phyloP scores from a whole-genome alignment of 2,888 invertebrate species.

The Drosophila mimica region DNA sequence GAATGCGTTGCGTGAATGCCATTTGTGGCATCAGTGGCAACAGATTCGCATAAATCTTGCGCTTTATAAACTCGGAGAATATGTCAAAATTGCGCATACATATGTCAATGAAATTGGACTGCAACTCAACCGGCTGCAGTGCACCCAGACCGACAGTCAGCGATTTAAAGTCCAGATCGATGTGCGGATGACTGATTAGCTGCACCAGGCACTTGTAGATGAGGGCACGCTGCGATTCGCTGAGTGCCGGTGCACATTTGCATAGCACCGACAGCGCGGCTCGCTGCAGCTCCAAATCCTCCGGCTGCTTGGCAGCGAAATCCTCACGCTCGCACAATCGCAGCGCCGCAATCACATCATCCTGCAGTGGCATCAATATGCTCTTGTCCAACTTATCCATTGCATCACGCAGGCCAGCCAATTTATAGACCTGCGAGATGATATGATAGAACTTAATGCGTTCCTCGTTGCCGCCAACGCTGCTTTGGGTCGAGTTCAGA shows the following conservation, averaged over 20 bases:
- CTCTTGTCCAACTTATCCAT: constrained; percentile 85
- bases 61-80: constrained; percentile 75
- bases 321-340: constrained; percentile 59
- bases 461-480: constrained; percentile 58
- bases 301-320: constrained; percentile 58
- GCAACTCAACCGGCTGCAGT: constrained; percentile 80
- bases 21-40: constrained; percentile 77
- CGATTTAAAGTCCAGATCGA: constrained; percentile 75
- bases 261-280: constrained; percentile 72
- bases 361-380: constrained; percentile 77
- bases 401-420: constrained; percentile 58
- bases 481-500: background rate
- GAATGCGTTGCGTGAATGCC: constrained; percentile 78
- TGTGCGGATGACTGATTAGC: constrained; percentile 69
- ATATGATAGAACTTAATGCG: constrained; percentile 76
- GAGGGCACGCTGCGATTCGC: constrained; percentile 77
- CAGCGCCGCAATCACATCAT: constrained; percentile 70
- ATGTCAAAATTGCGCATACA: constrained; percentile 74
- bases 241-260: constrained; percentile 74
- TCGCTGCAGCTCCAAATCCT: constrained; percentile 78
- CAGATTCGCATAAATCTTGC: constrained; percentile 79
- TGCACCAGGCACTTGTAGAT: constrained; percentile 77
- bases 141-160: constrained; percentile 75
- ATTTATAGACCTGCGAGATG: constrained; percentile 77
- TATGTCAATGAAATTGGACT: constrained; percentile 78